Base-by-base conservation (phyloP, 2,888 invertebrate genomes). In the Megamerina dolium region DNA sequence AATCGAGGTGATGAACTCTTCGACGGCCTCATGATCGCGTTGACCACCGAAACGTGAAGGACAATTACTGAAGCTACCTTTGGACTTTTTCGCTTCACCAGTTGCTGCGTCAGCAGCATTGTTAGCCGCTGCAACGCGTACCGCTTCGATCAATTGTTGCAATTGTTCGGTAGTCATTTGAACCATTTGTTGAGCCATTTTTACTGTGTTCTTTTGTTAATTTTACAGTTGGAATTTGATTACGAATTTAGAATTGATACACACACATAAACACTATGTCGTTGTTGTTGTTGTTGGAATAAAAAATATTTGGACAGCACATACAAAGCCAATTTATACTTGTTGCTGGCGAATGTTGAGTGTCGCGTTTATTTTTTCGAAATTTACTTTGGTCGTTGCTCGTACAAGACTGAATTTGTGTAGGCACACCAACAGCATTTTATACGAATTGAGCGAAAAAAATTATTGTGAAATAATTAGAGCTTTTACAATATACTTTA, bases 121-220 rank as follows among this genome's bases (percentile, higher is more conserved):
- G 6, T 40, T 49, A 21, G 52, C 52, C 10, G 60, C 55, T 0
- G 55, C 43, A 3, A 33, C 34, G 18, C 62, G 58, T 10, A 67
- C 59, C 0, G 64, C 57, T 41, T 62, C 63, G 50, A 67, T 64
- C 21, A 67, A 58, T 46, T 56, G 52, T 5, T 51, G 61, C 19
- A 67, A 56, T 53, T 68, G 68, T 37, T 67, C 66, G 29, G 53
- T 54, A 20, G 64, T 64, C 66, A 67, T 64, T 43, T 58, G 59
- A 2, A 43, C 38, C 8, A 43, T 32, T 20, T 31, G 29, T 30
- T 33, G 20, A 4, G 43, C 12, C 43, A 43, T 43, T 29, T 38
- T 42, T 18, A 37, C 17, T 16, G n/a, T 17, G 4, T 14, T 9
- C 16, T 17, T 33, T 5, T 33, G 21, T 21, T 18, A 4, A 2